Conservation (phyloP, 2,797 vertebrate species). For the Coluber constrictor region DNA sequence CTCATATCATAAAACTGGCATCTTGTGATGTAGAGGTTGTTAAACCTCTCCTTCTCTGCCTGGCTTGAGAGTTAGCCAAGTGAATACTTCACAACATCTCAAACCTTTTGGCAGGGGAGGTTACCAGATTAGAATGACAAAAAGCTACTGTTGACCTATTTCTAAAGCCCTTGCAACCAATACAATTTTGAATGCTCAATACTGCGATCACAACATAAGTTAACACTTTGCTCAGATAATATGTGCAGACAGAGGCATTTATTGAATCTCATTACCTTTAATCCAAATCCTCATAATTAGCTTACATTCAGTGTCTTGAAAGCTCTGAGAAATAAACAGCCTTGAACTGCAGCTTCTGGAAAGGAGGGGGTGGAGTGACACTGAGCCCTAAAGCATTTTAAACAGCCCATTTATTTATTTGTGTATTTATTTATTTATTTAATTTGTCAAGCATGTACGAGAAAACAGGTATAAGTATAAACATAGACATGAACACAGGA, state of each 20-base stretch:
- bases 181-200: neutral
- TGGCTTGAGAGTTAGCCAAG: neutral
- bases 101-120: neutral
- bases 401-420: neutral
- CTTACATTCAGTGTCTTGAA: neutral
- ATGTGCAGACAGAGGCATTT: neutral
- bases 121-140: neutral
- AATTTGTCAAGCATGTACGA: too few species aligned
- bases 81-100: neutral
- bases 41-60: neutral
- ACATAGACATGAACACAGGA: too few species aligned
- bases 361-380: neutral
- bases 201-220: neutral
- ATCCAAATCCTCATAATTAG: neutral
- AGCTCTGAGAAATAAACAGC: neutral
- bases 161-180: neutral
- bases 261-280: constrained; percentile 8
- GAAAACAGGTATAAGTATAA: too few species aligned
- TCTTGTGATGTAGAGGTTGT: neutral
- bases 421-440: too few species aligned
- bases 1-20: neutral
- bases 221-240: neutral
- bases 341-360: neutral
- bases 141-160: neutral
- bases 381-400: neutral